Percentiles rank a stretch among this genome's conserved stretches.
phyloP scores from a whole-genome alignment of 2,888 invertebrate species.

The Chrysomela aeneicollis region DNA sequence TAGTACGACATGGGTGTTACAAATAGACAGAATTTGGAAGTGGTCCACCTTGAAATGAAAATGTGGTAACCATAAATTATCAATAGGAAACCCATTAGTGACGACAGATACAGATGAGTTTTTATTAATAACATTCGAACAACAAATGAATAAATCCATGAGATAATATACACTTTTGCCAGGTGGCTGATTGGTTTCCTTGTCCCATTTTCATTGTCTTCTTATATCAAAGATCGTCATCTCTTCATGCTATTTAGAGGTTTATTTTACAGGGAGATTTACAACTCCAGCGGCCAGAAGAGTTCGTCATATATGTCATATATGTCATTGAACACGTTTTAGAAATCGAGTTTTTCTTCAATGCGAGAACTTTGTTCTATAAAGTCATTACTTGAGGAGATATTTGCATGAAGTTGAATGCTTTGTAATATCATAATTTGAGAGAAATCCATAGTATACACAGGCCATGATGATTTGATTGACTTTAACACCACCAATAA shows the following conservation, averaged over 20 bases:
- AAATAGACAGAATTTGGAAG: constrained; percentile 33
- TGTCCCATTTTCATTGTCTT: constrained; percentile 27
- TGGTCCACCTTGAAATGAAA: constrained; percentile 31
- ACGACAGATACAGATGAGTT: constrained; percentile 38
- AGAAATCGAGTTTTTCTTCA: too few relatives aligned
- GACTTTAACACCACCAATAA: too few relatives aligned
- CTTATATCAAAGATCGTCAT: not conserved
- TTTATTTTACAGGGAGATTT: too few relatives aligned
- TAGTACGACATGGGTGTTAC: constrained; percentile 38
- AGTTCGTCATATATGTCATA: too few relatives aligned
- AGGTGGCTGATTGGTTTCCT: constrained; percentile 34
- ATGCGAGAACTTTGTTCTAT: too few relatives aligned
- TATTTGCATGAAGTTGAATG: too few relatives aligned
- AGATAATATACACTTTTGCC: constrained; percentile 34
- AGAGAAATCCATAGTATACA: too few relatives aligned
- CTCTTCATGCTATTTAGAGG: not conserved
- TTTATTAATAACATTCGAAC: constrained; percentile 37
- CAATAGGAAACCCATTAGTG: constrained; percentile 36
- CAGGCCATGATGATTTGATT: too few relatives aligned
- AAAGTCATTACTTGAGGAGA: too few relatives aligned
- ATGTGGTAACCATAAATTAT: constrained; percentile 35
- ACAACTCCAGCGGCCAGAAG: too few relatives aligned
- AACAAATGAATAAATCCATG: constrained; percentile 30
- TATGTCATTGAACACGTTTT: too few relatives aligned
- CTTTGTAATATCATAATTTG: too few relatives aligned